Evolutionary conservation across 2,888 invertebrate genomes (phyloP), one percentile per base, ranked within the genome.

Genomic region (Stenurella melanura): DNA sequence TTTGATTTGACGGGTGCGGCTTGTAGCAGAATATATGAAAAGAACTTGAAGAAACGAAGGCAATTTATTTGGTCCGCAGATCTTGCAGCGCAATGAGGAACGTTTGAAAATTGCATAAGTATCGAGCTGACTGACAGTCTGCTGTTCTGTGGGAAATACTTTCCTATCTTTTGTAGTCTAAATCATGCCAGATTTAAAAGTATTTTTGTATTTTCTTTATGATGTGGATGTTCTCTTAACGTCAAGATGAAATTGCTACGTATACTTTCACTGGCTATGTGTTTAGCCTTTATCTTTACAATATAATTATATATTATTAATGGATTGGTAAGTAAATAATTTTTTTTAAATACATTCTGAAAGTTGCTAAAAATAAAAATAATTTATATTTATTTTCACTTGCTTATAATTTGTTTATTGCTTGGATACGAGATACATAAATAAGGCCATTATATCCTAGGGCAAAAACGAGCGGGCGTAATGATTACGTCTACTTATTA

Each of bases 31-130:
- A 30, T 61, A 34, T 61, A 61, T 34, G 61, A 26, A 61, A 61
- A 17, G 61, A 30, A 30, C n/a, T 61, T 34, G 30, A 18, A 61
- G 61, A 61, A 61, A 61, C 61, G 61, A 61, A 61, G 61, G 61
- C 61, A 61, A 61, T 61, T 61, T 61, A 15, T 61, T 17, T 61
- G 61, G 61, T 26, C 61, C 30, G 61, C 34, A 34, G 61, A 61
- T 61, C 61, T 61, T 30, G 34, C 58, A 58, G 21, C 34, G 34
- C 26, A 61, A 15, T 30, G 34, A 34, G 26, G n/a, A 30, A 30
- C 61, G 34, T 58, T 58, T 58, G 61, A 30, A 15, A 26, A 15
- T 17, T 61, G 61, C 26, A 61, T 61, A 30, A 61, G 34, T 30
- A 26, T 30, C 34, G 61, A 30, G 21, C 26, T 30, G 30, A 30